Base-by-base conservation (phyloP, 1,140 invertebrate species). In the Anagrus nilaparvatae region DNA sequence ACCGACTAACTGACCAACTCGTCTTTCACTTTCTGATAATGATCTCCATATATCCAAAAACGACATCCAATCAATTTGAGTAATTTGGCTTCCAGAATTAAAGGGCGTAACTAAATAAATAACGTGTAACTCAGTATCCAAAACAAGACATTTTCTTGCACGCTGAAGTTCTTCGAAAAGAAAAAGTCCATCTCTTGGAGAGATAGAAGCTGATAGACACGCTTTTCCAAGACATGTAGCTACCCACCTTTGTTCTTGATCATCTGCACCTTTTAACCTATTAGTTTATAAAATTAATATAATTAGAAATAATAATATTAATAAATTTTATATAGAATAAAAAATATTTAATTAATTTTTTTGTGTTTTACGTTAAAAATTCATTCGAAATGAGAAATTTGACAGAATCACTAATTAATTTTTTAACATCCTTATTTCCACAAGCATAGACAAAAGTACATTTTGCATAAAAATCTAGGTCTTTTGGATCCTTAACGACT, bases 111-210 rank as follows among this genome's bases (percentile, higher is more conserved):
- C 87, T 52, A 94, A 69, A 67, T 97, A 98, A 33, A 98, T 78
- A 23, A 97, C 75, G 66, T 99, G 96, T 1, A 99, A 71, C 58
- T 99, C 94, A 50, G 83, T 90, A 56, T 97, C 91, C 7, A 99
- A 67, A 0, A 93, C 90, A 61, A 99, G 86, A 54, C 83, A 87
- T 53, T 82, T 79, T 29, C 91, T 70, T 1, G 94, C 91, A 64
- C 82, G 85, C 58, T 92, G 79, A n/a, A 98, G 60, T 62, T 97
- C 94, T 51, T 79, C 77, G 56, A 97, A 89, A 14, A 97, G 72
- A 21, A 79, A 73, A 4, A 96, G 67, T 3, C 88, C 91, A 60
- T 97, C 91, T 60, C 86, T 84, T 0, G 94, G 94, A 13, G 90
- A 81, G 59, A 98, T 77, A 1, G 91, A 89, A 1, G 94, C 94